Evolutionary conservation across 2,888 invertebrate species (phyloP).

Genomic region (Himalopsyche anomala): DNA sequence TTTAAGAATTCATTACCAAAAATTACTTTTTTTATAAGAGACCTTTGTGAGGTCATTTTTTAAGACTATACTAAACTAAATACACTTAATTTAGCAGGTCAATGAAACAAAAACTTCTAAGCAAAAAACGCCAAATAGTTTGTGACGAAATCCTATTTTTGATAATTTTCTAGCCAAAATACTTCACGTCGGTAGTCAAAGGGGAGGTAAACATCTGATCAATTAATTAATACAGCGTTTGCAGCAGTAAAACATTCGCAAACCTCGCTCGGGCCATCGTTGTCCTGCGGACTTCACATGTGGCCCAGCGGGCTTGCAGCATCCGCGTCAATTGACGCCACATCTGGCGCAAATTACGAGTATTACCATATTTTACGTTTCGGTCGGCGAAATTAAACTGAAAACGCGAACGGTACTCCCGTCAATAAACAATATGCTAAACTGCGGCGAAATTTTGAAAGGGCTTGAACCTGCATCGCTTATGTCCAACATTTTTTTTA

Average conservation of each 20-base stretch:
- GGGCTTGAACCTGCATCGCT: too few relatives aligned
- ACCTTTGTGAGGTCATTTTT: too few relatives aligned
- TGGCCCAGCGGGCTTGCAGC: conserved; percentile 35
- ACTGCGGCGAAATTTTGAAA: not conserved
- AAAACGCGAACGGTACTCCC: conserved; percentile 8
- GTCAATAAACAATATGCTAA: conserved; percentile 38
- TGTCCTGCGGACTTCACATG: conserved; percentile 20
- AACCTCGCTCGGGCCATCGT: not conserved
- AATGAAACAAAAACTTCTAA: too few relatives aligned
- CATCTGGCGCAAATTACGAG: conserved; percentile 64
- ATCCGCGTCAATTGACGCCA: conserved; percentile 53
- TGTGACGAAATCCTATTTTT: too few relatives aligned
- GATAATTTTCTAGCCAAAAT: too few relatives aligned
- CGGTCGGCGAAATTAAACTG: conserved; percentile 61
- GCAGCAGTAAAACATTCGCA: conserved; percentile 19
- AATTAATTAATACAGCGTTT: conserved; percentile 36
- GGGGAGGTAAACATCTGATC: not conserved
- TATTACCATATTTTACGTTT: conserved; percentile 64
- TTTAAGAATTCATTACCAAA: too few relatives aligned
- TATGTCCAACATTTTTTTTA: too few relatives aligned
- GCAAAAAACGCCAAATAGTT: too few relatives aligned
- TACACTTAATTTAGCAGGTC: too few relatives aligned
- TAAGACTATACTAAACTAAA: too few relatives aligned
- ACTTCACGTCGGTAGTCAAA: too few relatives aligned
- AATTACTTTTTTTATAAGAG: too few relatives aligned